These are phyloP conservation scores for Dasysyrphus albostriatus DNA, from an alignment of 2,888 invertebrate genomes.

Conservation along the genomic window DNA sequence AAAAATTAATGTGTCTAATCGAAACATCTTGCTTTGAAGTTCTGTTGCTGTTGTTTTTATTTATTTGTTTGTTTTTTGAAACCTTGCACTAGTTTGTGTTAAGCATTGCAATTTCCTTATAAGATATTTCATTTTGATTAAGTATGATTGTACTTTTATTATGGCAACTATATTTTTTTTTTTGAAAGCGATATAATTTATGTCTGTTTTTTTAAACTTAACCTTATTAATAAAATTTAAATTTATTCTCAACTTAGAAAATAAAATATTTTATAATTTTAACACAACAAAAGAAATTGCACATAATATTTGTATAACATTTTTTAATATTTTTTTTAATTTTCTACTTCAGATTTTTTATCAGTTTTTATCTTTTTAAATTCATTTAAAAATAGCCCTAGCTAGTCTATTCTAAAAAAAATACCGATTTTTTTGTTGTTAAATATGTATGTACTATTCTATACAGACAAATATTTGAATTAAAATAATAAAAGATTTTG, in stretches of 20 bases:
- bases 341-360: constrained; percentile 42
- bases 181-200: constrained; percentile 24
- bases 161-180: constrained; percentile 9
- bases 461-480: constrained; percentile 56
- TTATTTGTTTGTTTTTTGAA: constrained; percentile 43
- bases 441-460: constrained; percentile 9
- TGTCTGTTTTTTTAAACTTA: constrained; percentile 36
- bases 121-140: constrained; percentile 29
- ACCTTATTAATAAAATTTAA: constrained; percentile 32
- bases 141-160: not conserved
- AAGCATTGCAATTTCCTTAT: constrained; percentile 30
- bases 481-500: constrained; percentile 25
- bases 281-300: constrained; percentile 59
- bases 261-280: not conserved
- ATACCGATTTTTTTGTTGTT: constrained; percentile 18
- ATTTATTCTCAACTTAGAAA: constrained; percentile 18
- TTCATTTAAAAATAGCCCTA: constrained; percentile 70
- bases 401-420: constrained; percentile 62
- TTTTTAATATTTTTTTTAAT: constrained; percentile 12
- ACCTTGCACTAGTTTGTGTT: constrained; percentile 66
- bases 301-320: constrained; percentile 44
- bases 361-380: constrained; percentile 2
- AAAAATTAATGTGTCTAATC: constrained; percentile 6
- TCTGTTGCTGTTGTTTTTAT: constrained; percentile 15
- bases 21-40: constrained; percentile 15